Conservation (phyloP, 1,140 invertebrate genomes). For the Caenorhabditis brenneri region DNA sequence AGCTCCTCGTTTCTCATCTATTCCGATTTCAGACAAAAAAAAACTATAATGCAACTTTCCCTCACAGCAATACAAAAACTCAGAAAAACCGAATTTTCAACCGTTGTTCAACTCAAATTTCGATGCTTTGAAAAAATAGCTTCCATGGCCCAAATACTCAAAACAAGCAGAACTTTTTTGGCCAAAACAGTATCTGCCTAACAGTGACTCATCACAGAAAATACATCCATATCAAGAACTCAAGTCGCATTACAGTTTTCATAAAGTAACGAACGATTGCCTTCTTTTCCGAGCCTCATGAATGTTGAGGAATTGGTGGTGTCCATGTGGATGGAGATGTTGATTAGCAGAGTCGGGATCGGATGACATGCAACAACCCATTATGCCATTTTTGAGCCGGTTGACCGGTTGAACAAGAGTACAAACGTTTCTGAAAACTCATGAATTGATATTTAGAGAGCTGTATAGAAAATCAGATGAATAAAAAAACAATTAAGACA, state of each 20-base stretch:
- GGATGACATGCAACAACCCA: slow-evolving; percentile 52
- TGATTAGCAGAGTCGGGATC: slow-evolving; percentile 1
- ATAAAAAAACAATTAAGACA: too few relatives aligned
- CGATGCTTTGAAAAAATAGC: too few relatives aligned
- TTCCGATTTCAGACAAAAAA: too few relatives aligned
- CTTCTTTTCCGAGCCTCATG: slow-evolving; percentile 43
- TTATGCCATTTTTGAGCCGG: slow-evolving; percentile 20
- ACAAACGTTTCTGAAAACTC: neutral
- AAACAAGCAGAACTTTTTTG: too few relatives aligned
- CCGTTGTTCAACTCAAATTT: too few relatives aligned
- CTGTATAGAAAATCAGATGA: neutral
- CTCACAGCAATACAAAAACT: neutral
- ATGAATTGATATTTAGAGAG: neutral
- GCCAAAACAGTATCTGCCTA: too few relatives aligned
- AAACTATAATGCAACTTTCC: neutral
- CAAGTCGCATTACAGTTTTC: neutral
- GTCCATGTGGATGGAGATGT: neutral
- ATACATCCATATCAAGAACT: neutral
- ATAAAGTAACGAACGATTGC: slow-evolving; percentile 50
- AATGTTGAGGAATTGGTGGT: slow-evolving; percentile 30
- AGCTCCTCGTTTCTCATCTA: too few relatives aligned
- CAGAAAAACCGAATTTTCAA: neutral
- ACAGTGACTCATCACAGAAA: too few relatives aligned
- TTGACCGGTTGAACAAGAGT: neutral
- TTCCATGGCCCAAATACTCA: too few relatives aligned